A percentile compares a stretch with the other conserved stretches of the same genome.
These are phyloP conservation scores for Acropora tenuis DNA, from an alignment of 64 coral and sea anemone species.

Conservation along the genomic window DNA sequence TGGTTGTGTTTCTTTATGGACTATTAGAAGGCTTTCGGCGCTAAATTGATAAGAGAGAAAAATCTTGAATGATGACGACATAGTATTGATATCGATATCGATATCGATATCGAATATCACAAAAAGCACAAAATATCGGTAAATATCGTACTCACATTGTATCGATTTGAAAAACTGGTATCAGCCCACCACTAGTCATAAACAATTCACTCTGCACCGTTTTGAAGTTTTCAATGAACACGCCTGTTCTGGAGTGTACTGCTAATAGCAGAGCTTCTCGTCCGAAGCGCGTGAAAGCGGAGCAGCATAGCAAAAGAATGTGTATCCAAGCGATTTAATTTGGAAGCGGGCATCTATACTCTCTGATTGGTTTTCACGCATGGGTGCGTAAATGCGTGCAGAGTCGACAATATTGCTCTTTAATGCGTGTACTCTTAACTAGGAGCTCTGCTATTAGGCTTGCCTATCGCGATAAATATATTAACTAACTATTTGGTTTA, in stretches of 20 bases:
- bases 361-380: background rate
- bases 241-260: background rate
- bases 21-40: background rate
- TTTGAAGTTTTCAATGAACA: background rate
- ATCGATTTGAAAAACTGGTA: background rate
- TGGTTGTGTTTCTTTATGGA: background rate
- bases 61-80: background rate
- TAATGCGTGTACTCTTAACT: background rate
- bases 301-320: background rate
- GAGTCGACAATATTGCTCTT: background rate
- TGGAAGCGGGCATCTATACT: background rate
- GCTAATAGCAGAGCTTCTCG: background rate
- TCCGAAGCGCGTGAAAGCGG: background rate
- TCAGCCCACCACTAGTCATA: background rate
- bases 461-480: background rate
- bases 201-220: background rate
- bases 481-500: background rate
- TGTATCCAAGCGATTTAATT: background rate
- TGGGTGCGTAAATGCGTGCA: background rate
- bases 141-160: background rate
- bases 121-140: background rate
- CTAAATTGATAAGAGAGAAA: background rate
- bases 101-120: background rate
- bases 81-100: background rate
- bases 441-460: background rate